A percentile compares a stretch with the other conserved stretches of the same genome.
phyloP scores from a whole-genome alignment of 2,113 vertebrate species.

The Pterocles gutturalis region DNA sequence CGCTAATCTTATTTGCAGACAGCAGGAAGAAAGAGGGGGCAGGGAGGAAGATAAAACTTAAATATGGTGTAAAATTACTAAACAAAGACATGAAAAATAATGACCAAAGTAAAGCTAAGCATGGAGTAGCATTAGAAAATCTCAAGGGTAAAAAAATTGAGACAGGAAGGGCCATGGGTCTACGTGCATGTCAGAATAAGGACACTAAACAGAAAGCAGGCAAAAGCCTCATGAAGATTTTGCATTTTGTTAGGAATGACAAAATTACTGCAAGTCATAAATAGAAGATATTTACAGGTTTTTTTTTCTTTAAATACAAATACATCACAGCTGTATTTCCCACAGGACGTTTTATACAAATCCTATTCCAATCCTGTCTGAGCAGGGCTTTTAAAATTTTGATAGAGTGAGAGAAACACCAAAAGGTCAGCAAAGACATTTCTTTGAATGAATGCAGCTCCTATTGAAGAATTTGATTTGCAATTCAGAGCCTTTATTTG shows the following conservation, averaged over 20 bases:
- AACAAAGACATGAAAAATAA: background rate
- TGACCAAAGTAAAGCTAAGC: background rate
- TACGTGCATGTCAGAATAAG: background rate
- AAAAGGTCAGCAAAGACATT: background rate
- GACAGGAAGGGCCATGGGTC: background rate
- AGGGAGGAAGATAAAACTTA: background rate
- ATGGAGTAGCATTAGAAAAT: background rate
- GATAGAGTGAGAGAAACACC: background rate
- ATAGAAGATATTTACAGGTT: background rate
- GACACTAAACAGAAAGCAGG: background rate
- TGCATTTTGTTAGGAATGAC: background rate
- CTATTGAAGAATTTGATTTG: background rate
- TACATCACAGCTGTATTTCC: background rate
- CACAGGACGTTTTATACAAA: background rate
- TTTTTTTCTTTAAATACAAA: background rate
- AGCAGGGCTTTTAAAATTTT: background rate
- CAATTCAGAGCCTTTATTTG: slow-evolving; percentile 3
- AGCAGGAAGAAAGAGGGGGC: background rate
- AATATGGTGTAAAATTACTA: background rate
- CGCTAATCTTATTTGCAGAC: background rate
- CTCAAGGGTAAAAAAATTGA: background rate
- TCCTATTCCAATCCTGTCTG: background rate
- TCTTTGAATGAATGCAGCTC: background rate
- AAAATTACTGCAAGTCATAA: background rate
- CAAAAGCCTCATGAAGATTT: background rate